Percentiles rank a stretch among this genome's conserved stretches.
phyloP scores from a whole-genome alignment of 1,140 invertebrate genomes.

The Anoplophora glabripennis region DNA sequence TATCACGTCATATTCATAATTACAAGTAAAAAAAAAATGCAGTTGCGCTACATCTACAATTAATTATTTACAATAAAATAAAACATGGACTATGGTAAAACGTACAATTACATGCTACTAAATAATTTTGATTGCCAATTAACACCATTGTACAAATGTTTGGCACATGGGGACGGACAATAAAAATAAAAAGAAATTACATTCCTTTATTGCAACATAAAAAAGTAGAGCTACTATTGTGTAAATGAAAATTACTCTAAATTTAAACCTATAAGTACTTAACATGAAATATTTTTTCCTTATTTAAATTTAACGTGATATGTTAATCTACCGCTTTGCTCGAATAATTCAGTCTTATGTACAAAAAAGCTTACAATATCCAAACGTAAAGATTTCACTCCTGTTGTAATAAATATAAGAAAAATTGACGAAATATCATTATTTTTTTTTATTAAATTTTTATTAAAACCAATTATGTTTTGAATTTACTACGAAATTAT shows the following conservation, averaged over 20 bases:
- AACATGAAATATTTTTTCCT: conserved; percentile 10
- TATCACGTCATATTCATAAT: conserved; percentile 20
- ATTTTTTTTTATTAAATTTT: too few species aligned
- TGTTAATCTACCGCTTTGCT: conserved; percentile 8
- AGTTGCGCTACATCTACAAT: conserved; percentile 8
- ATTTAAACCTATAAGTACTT: not conserved
- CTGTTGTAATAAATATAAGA: too few species aligned
- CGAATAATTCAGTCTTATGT: not conserved
- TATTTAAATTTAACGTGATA: conserved; percentile 14
- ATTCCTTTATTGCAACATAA: conserved; percentile 13
- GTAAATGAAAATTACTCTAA: conserved; percentile 4
- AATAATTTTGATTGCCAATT: not conserved
- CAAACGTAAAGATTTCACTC: too few species aligned
- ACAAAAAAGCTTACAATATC: not conserved
- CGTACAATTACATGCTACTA: not conserved
- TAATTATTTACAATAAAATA: conserved; percentile 9
- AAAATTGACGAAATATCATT: too few species aligned
- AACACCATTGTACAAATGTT: not conserved
- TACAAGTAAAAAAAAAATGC: conserved; percentile 5
- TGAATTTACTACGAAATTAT: too few species aligned
- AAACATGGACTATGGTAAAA: not conserved
- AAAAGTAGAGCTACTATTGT: not conserved
- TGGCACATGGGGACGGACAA: conserved; percentile 25
- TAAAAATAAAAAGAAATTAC: conserved; percentile 7
- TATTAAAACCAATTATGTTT: too few species aligned